Conservation (phyloP, 2,797 vertebrate species). For the Diceros bicornis region DNA sequence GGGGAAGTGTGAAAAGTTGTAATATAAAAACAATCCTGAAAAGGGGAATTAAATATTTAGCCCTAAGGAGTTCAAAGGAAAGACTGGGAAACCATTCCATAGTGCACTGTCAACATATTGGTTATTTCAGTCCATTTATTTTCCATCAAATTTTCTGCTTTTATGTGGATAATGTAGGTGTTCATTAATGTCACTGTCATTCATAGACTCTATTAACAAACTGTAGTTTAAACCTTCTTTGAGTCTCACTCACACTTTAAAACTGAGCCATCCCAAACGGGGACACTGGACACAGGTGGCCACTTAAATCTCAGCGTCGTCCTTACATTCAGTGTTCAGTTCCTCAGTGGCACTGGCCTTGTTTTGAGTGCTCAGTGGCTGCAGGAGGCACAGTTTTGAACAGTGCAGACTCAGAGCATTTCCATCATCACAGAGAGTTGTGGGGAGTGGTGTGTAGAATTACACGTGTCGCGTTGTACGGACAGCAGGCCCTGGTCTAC, state of each 20-base stretch:
- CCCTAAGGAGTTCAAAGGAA: not conserved
- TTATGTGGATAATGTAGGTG: not conserved
- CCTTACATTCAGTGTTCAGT: not conserved
- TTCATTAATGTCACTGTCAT: not conserved
- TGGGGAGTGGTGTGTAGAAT: not conserved
- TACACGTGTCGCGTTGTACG: accelerated
- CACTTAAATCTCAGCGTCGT: not conserved
- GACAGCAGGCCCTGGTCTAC: not conserved
- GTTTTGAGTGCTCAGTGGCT: not conserved
- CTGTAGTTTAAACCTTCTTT: not conserved
- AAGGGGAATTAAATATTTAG: not conserved
- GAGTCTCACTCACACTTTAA: not conserved
- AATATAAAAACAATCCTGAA: not conserved
- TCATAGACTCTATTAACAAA: not conserved
- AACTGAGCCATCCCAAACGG: not conserved
- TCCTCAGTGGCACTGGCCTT: not conserved
- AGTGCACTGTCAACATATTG: not conserved
- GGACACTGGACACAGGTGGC: not conserved
- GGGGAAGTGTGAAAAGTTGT: not conserved
- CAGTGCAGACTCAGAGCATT: no score
- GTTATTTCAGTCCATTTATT: not conserved
- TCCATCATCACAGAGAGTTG: not conserved
- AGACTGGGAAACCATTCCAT: not conserved
- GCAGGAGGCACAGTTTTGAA: not conserved
- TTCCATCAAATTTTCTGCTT: not conserved